phyloP scores from a whole-genome alignment of 2,113 vertebrate species.

The Dromas ardeola region DNA sequence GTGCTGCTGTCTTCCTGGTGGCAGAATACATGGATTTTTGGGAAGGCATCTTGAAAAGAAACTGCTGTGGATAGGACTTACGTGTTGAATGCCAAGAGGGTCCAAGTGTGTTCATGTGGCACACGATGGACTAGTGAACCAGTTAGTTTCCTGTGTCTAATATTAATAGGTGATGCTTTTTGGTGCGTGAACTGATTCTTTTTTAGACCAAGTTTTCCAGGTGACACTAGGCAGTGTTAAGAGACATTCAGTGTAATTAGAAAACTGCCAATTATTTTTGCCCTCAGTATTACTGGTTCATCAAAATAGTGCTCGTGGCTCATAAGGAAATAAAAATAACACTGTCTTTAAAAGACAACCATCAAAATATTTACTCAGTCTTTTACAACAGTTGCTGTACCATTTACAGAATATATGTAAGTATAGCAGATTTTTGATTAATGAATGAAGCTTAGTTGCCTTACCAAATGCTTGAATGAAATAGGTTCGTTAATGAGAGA shows the following conservation, averaged over 20 bases:
- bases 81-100: background rate
- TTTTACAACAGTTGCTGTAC: background rate
- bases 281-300: background rate
- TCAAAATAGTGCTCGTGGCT: background rate
- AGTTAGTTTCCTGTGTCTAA: background rate
- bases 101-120: rapidly evolving
- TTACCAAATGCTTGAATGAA: background rate
- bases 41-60: background rate
- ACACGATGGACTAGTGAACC: background rate
- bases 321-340: background rate
- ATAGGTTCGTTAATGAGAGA: background rate
- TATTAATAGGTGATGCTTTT: background rate
- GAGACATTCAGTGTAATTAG: background rate
- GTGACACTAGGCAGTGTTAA: background rate
- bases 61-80: background rate
- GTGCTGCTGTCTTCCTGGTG: background rate
- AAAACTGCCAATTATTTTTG: background rate
- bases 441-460: background rate
- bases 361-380: background rate
- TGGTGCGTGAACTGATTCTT: background rate
- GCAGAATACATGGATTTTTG: background rate
- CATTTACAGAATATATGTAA: background rate
- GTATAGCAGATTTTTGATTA: background rate
- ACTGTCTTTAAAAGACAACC: background rate
- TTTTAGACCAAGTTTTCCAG: background rate